Conservation (phyloP, 2,113 vertebrate species). For the Astatoreochromis straeleni region DNA sequence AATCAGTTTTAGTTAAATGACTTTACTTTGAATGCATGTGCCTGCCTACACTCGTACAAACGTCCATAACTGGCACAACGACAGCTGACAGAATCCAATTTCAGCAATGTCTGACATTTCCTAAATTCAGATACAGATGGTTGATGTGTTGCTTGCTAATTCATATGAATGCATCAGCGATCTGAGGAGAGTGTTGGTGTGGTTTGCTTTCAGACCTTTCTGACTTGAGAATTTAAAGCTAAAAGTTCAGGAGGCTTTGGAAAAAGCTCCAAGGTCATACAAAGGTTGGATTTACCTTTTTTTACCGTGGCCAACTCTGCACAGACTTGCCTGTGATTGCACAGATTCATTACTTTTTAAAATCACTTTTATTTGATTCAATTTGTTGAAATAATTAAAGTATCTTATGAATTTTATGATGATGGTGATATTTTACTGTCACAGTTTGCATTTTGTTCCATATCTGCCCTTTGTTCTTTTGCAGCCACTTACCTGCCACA, state of each 20-base stretch:
- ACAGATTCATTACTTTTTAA: not conserved
- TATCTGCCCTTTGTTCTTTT: not conserved
- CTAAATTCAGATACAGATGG: not conserved
- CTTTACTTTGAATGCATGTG: not conserved
- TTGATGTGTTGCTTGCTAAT: not conserved
- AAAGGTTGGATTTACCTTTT: not conserved
- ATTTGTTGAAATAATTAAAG: not conserved
- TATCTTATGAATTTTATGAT: not conserved
- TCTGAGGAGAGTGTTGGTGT: not conserved
- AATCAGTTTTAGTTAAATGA: not conserved
- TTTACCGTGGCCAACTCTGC: not conserved
- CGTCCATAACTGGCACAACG: not conserved
- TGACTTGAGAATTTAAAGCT: not conserved
- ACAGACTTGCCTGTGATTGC: not conserved
- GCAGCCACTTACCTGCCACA: not conserved
- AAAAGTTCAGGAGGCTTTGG: not conserved
- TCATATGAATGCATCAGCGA: not conserved
- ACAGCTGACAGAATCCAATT: not conserved
- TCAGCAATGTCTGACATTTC: not conserved
- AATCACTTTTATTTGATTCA: not conserved
- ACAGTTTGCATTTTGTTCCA: not conserved
- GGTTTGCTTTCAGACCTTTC: not conserved
- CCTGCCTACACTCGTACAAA: not conserved
- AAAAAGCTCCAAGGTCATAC: not conserved
- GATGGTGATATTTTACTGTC: not conserved